Evolutionary conservation across 2,888 invertebrate genomes (phyloP), one percentile per base, ranked within the genome.

Genomic region (Perithous albicinctus): DNA sequence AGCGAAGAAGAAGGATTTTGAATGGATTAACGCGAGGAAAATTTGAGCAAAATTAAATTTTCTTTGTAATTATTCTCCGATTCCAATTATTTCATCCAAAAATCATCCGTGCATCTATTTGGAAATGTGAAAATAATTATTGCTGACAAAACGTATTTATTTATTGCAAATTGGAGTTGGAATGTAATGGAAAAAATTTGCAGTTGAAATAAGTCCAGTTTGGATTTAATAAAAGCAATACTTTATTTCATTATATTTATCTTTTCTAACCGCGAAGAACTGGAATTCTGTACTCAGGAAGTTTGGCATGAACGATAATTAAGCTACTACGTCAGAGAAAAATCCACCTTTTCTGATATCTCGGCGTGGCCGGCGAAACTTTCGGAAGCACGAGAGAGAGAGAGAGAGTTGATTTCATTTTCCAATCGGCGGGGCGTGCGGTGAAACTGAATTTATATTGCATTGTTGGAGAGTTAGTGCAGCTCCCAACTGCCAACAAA

Each of bases 401-500:
- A n/a, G n/a, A n/a, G 56, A 15, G 32, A 32, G 32, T 32, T 26
- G 15, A 32, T 56, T 56, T 54, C 54, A 26, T 54, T 32, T 56
- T 32, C 15, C 15, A 56, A 56, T 56, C 56, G 56, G 6, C 32
- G 32, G 56, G 56, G 32, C 29, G 56, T 18, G 32, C 32, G 32
- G 29, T 56, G 56, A 32, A 56, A 56, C 56, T 56, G 56, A 56
- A 56, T 32, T 56, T 56, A 56, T 32, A 56, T 56, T 32, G 56
- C 56, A 56, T 56, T 56, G 56, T 56, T 15, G 56, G n/a, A n/a
- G 29, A 54, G 54, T n/a, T 54, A n/a, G 54, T n/a, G 29, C 1
- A n/a, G 32, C 56, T 56, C 1, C n/a, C 6, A 32, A 32, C n/a
- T 32, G 56, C 15, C 32, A 32, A 32, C 56, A 15, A 56, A 56